These are phyloP conservation scores for Lamprologus sp. DNA, from an alignment of 2,113 vertebrate species.

Conservation along the genomic window DNA sequence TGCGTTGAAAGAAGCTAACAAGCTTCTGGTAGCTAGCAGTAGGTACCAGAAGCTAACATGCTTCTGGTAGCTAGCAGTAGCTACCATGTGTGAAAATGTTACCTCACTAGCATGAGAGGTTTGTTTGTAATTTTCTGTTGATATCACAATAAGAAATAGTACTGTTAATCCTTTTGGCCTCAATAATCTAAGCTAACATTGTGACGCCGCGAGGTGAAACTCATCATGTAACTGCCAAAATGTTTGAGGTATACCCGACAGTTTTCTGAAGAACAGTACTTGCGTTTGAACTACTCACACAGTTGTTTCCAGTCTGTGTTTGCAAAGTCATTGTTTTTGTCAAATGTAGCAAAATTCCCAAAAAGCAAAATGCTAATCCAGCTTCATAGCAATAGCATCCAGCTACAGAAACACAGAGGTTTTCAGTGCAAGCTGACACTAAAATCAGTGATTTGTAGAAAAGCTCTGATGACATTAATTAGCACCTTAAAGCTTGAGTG, in stretches of 20 bases:
- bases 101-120: neutral
- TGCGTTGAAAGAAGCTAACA: neutral
- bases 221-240: neutral
- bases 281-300: neutral
- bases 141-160: neutral
- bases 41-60: neutral
- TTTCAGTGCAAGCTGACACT: neutral
- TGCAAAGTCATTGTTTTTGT: neutral
- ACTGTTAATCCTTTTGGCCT: neutral
- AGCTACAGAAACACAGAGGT: neutral
- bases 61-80: neutral
- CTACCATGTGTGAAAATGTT: neutral
- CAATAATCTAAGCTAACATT: neutral
- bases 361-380: neutral
- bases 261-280: neutral
- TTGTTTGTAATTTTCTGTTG: neutral
- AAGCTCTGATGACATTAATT: neutral
- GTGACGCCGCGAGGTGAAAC: neutral
- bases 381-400: neutral
- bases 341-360: neutral
- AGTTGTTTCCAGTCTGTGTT: neutral
- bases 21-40: neutral
- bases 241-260: neutral
- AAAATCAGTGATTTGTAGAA: neutral
- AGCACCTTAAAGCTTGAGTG: constrained; percentile 36